phyloP scores from a whole-genome alignment of 2,113 vertebrate species.

The Trogon surrucura region DNA sequence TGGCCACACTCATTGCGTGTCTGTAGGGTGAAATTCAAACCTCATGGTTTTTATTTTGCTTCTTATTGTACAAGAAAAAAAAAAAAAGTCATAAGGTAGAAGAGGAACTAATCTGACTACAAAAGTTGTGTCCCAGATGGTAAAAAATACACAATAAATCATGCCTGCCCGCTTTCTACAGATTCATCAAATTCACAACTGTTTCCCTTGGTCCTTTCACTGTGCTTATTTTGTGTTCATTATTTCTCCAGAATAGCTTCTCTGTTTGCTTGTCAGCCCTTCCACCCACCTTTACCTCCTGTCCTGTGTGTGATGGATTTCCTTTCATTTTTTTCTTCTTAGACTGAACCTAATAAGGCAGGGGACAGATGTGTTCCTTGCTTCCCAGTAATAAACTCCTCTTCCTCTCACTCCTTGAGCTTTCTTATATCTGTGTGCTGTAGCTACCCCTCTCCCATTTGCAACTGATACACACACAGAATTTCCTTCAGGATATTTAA shows the following conservation, averaged over 20 bases:
- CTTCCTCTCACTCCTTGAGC: neutral
- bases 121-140: neutral
- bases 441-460: neutral
- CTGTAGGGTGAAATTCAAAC: neutral
- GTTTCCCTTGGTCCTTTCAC: fast-evolving
- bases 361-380: neutral
- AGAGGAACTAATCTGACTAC: neutral
- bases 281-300: neutral
- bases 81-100: neutral
- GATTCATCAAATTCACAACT: neutral
- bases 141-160: neutral
- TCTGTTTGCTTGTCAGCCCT: neutral
- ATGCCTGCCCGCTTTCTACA: neutral
- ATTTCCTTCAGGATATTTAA: neutral
- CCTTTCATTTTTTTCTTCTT: neutral
- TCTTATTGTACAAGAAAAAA: neutral
- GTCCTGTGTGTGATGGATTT: neutral
- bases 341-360: neutral
- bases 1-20: fast-evolving
- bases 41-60: neutral
- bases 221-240: neutral
- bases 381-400: neutral
- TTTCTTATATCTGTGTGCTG: neutral
- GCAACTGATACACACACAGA: neutral
- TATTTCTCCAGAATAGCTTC: neutral